Conservation (phyloP, 2,888 invertebrate species). For the Dorcus hopei region DNA sequence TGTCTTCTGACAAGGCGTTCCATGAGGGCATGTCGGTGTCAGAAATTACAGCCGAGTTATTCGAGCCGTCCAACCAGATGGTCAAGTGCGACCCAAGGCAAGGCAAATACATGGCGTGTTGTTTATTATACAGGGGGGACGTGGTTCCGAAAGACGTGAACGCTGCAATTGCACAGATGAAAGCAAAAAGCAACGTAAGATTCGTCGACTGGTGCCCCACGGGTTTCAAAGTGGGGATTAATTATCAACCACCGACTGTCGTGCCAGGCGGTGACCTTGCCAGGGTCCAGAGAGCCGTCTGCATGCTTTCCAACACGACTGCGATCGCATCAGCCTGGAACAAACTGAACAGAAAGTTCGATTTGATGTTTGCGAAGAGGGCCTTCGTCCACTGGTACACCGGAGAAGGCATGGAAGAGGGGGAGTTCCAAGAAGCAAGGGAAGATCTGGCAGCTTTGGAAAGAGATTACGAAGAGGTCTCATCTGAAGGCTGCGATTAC, state of each 20-base stretch:
- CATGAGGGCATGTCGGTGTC: slow-evolving; percentile 75
- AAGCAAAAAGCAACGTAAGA: slow-evolving; percentile 71
- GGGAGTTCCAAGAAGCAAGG: slow-evolving; percentile 77
- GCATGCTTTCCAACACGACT: slow-evolving; percentile 88
- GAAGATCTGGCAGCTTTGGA: slow-evolving; percentile 74
- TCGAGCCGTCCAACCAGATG: slow-evolving; percentile 88
- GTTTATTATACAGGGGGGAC: slow-evolving; percentile 83
- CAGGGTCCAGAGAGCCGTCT: slow-evolving; percentile 80
- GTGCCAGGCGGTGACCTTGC: slow-evolving; percentile 77
- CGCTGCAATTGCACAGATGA: slow-evolving; percentile 75
- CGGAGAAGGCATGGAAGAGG: slow-evolving; percentile 76
- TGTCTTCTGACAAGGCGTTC: slow-evolving; percentile 69
- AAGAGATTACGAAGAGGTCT: slow-evolving; percentile 73
- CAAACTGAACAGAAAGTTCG: slow-evolving; percentile 89
- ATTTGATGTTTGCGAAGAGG: slow-evolving; percentile 88
- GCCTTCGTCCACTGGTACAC: slow-evolving; percentile 95
- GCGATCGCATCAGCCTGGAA: slow-evolving; percentile 88
- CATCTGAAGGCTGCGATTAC: slow-evolving; percentile 51
- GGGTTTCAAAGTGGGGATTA: slow-evolving; percentile 75
- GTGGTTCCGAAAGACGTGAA: slow-evolving; percentile 89
- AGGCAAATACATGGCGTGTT: slow-evolving; percentile 89
- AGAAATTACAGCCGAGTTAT: slow-evolving; percentile 83
- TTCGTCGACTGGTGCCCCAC: slow-evolving; percentile 97
- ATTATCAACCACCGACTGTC: slow-evolving; percentile 70
- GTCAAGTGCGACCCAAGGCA: slow-evolving; percentile 82